phyloP scores from a whole-genome alignment of 2,888 invertebrate species.

The Tyria jacobaeae region DNA sequence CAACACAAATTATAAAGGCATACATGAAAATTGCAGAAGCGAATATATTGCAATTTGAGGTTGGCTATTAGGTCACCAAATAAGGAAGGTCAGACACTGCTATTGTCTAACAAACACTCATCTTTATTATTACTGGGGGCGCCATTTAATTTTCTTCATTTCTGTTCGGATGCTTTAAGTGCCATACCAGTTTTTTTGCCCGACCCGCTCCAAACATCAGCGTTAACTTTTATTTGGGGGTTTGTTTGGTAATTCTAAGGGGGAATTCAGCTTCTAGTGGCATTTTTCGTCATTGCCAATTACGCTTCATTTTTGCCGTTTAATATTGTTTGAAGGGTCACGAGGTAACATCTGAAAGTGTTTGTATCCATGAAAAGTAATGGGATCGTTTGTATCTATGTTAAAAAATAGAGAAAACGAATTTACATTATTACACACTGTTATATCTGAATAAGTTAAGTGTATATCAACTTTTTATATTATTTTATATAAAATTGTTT shows the following conservation, averaged over 20 bases:
- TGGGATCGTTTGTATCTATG: not conserved
- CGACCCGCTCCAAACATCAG: conserved; percentile 30
- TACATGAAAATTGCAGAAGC: conserved; percentile 7
- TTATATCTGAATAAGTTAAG: not conserved
- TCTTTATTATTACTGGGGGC: conserved; percentile 68
- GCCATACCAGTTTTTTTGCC: conserved; percentile 49
- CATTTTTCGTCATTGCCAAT: conserved; percentile 17
- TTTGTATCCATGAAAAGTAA: conserved; percentile 14
- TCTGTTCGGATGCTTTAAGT: conserved; percentile 62
- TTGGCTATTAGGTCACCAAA: conserved; percentile 44
- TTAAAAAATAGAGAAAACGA: conserved; percentile 6
- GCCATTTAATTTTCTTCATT: conserved; percentile 70
- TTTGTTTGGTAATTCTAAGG: conserved; percentile 35
- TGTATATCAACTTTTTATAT: not conserved
- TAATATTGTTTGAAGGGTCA: conserved; percentile 16
- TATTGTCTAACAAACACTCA: conserved; percentile 70
- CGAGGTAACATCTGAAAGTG: conserved; percentile 10
- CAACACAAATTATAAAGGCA: conserved; percentile 6
- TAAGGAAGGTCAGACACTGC: conserved; percentile 61
- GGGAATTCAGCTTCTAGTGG: conserved; percentile 22
- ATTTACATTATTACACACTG: not conserved
- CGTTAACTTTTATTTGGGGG: conserved; percentile 45
- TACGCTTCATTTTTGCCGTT: conserved; percentile 11
- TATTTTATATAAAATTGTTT: no score
- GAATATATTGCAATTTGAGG: conserved; percentile 19